These are phyloP conservation scores for Tringa solitaria DNA, from an alignment of 2,113 vertebrate species.

Conservation along the genomic window DNA sequence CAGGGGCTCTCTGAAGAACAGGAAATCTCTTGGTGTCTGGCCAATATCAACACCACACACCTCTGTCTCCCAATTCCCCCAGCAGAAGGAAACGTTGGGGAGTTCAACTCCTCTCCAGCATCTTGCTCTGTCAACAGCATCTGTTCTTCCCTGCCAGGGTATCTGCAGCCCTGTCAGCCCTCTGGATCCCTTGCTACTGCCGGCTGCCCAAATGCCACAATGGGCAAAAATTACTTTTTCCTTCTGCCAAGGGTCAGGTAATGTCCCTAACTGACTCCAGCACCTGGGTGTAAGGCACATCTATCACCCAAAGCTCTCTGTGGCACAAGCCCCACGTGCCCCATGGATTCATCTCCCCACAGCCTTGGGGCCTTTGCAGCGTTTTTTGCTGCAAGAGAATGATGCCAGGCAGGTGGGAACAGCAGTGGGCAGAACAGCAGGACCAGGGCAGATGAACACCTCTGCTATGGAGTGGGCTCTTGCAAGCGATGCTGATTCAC, in stretches of 20 bases:
- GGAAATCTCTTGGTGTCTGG: conserved; percentile 7
- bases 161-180: neutral
- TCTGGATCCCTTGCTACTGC: neutral
- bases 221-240: neutral
- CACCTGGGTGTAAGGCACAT: neutral
- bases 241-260: neutral
- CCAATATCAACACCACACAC: neutral
- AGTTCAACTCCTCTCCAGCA: neutral
- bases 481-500: neutral
- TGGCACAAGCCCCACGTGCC: neutral
- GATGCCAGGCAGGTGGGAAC: neutral
- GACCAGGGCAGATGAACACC: neutral
- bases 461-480: neutral
- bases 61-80: neutral
- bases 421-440: neutral
- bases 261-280: neutral
- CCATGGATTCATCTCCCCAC: neutral
- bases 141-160: neutral
- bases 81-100: neutral
- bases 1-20: neutral
- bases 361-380: neutral
- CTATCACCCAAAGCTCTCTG: neutral
- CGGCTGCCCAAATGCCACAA: rapidly evolving
- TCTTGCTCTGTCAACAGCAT: neutral
- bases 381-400: neutral